A percentile compares a stretch with the other conserved stretches of the same genome.
Conservation (phyloP, 2,888 invertebrate genomes). For the Anagyrus pseudococci region DNA sequence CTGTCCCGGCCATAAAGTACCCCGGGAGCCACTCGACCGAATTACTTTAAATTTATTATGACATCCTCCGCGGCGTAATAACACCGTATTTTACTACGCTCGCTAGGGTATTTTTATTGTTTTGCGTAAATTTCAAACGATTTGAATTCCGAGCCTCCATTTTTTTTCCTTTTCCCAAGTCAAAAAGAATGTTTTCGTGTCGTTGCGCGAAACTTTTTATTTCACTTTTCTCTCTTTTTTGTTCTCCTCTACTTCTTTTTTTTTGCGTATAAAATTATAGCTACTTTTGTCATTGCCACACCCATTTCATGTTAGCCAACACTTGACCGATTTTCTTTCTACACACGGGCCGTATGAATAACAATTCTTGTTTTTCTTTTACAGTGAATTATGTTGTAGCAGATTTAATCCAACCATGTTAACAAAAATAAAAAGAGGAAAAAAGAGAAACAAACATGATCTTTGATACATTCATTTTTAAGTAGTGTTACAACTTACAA, state of each 20-base stretch:
- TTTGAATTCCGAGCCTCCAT: not conserved
- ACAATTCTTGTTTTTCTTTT: not conserved
- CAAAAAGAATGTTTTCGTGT: too few species aligned
- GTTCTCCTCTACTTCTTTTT: not conserved
- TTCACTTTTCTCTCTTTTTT: too few species aligned
- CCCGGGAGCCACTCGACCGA: conserved; percentile 13
- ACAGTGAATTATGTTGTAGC: not conserved
- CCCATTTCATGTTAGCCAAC: not conserved
- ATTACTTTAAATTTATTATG: conserved; percentile 29
- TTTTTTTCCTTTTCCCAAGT: too few species aligned
- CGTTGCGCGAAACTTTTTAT: too few species aligned
- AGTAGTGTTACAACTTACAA: not conserved
- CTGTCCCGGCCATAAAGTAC: conserved; percentile 25
- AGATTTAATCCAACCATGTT: not conserved
- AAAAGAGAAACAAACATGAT: not conserved
- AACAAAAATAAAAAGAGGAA: not conserved
- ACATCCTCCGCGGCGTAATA: conserved; percentile 16
- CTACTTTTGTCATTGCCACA: not conserved
- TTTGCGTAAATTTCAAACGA: not conserved
- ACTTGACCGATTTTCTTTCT: not conserved
- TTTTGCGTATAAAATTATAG: not conserved
- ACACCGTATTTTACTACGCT: conserved; percentile 12
- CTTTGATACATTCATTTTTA: not conserved
- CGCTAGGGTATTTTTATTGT: conserved; percentile 1
- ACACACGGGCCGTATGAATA: not conserved